Evolutionary conservation across 2,888 invertebrate species (phyloP).

Genomic region (Galeopsomyia nigrocyanea): DNA sequence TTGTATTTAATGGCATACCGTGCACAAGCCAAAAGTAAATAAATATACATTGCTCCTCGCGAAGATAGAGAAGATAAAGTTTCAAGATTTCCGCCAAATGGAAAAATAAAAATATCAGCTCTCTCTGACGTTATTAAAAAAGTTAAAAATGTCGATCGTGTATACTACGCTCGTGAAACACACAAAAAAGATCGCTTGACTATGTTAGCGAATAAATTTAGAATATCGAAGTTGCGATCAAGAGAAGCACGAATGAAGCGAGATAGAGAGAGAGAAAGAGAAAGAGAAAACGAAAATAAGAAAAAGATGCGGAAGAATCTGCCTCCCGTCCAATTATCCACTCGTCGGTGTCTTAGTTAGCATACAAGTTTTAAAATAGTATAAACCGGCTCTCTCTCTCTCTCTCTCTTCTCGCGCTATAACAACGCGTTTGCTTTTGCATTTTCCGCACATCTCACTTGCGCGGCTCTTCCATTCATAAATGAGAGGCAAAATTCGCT

Average conservation of each 20-base stretch:
- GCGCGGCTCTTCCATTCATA: constrained; percentile 59
- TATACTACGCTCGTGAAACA: constrained; percentile 2
- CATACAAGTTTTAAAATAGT: constrained; percentile 53
- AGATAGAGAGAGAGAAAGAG: no score
- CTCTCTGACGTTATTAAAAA: background rate
- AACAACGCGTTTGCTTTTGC: constrained; percentile 25
- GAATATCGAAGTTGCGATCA: background rate
- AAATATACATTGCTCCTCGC: background rate
- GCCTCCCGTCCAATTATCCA: background rate
- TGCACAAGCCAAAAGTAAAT: constrained; percentile 28
- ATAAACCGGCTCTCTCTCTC: constrained; percentile 45
- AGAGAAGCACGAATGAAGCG: background rate
- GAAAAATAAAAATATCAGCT: background rate
- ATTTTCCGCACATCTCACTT: constrained; percentile 31
- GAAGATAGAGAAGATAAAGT: constrained; percentile 9
- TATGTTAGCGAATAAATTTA: constrained; percentile 10
- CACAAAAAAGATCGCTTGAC: background rate
- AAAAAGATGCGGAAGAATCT: constrained; percentile 4
- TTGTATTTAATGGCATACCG: constrained; percentile 24
- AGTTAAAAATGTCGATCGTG: constrained; percentile 1
- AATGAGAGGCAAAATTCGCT: constrained; percentile 56
- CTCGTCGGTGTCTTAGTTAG: background rate
- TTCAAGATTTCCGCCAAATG: background rate
- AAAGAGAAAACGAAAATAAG: background rate
- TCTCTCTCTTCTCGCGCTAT: constrained; percentile 14